phyloP scores from a whole-genome alignment of 2,113 vertebrate genomes.

The Athene noctua region DNA sequence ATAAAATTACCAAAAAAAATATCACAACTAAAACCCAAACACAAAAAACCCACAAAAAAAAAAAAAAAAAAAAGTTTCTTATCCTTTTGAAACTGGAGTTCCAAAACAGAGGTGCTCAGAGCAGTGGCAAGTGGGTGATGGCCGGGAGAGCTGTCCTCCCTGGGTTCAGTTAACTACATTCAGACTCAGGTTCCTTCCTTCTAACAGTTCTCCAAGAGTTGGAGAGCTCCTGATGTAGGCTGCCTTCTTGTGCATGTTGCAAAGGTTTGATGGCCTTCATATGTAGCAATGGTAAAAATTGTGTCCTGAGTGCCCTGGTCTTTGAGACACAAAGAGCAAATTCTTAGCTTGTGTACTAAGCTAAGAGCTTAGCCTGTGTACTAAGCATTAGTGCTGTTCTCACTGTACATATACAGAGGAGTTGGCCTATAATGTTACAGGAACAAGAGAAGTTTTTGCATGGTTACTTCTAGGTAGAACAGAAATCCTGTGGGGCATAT shows the following conservation, averaged over 20 bases:
- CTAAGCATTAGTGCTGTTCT: not conserved
- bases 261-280: not conserved
- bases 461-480: constrained; percentile 52
- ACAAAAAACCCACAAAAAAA: not conserved
- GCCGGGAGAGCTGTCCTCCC: not conserved
- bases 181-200: not conserved
- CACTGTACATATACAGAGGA: not conserved
- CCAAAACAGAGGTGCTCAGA: not conserved
- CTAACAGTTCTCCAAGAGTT: not conserved
- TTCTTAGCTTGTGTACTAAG: not conserved
- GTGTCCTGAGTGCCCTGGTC: not conserved
- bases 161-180: not conserved
- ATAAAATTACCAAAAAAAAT: not conserved
- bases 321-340: not conserved
- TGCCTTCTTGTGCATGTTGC: not conserved
- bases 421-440: not conserved
- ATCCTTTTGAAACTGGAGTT: not conserved
- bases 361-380: not conserved
- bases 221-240: not conserved
- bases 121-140: not conserved
- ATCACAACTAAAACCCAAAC: not conserved
- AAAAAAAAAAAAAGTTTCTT: not conserved
- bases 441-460: not conserved
- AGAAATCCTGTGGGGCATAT: constrained; percentile 7
- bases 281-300: not conserved